Percentiles rank a stretch among this genome's conserved stretches.
Conservation (phyloP, 1,140 invertebrate genomes). For the Megalonaias nervosa region DNA sequence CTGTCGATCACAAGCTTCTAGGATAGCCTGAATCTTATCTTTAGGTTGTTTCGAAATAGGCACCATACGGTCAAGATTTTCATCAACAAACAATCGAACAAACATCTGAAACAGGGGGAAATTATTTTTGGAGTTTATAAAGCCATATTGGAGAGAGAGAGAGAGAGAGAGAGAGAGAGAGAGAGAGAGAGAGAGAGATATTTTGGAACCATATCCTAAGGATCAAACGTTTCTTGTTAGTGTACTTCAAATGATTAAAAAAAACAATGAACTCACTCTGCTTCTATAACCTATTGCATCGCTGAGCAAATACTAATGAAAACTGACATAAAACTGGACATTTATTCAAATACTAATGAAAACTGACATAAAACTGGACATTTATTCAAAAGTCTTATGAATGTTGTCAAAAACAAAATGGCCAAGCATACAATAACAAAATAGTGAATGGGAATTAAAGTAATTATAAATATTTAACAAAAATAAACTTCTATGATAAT, state of each 20-base stretch:
- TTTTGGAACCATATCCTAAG: too few relatives aligned
- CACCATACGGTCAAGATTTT: conserved; percentile 96
- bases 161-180: not conserved
- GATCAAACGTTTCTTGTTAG: not conserved
- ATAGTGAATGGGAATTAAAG: too few relatives aligned
- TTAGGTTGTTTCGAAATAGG: conserved; percentile 98
- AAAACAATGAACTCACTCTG: not conserved
- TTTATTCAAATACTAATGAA: too few relatives aligned
- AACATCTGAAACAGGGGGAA: conserved; percentile 85
- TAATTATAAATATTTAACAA: too few relatives aligned
- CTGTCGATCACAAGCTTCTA: conserved; percentile 96
- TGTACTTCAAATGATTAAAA: not conserved
- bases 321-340: too few relatives aligned
- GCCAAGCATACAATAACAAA: too few relatives aligned
- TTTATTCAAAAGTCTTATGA: too few relatives aligned
- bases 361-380: too few relatives aligned
- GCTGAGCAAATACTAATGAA: too few relatives aligned
- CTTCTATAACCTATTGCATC: too few relatives aligned
- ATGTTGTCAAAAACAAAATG: too few relatives aligned
- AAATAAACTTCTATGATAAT: too few relatives aligned
- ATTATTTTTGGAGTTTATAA: conserved; percentile 7
- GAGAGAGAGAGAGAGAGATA: not conserved
- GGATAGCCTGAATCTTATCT: conserved; percentile 98
- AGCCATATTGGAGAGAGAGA: not conserved
- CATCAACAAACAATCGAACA: conserved; percentile 96